Evolutionary conservation across 92 coral and sea anemone genomes (phyloP).

Genomic region (Porites lobata): DNA sequence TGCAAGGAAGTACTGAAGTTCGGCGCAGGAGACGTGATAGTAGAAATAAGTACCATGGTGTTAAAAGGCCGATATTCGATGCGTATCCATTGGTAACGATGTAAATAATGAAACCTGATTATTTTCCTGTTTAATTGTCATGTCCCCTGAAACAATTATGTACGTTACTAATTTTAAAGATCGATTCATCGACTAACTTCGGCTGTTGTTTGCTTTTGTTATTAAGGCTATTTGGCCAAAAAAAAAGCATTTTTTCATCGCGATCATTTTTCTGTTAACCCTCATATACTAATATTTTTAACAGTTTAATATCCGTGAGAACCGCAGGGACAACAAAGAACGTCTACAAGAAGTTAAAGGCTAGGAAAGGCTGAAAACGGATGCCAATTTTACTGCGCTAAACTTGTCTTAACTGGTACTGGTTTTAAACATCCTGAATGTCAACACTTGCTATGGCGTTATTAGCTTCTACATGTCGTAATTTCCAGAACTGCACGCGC

Average conservation of each 20-base stretch:
- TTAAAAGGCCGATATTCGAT: slow-evolving; percentile 5
- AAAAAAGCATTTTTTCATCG: slow-evolving; percentile 25
- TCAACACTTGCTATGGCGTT: no score
- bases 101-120: not conserved
- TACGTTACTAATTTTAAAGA: not conserved
- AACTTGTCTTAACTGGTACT: not conserved
- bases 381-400: not conserved
- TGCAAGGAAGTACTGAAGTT: not conserved
- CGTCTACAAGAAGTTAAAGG: not conserved
- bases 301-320: slow-evolving; percentile 28
- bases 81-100: slow-evolving; percentile 14
- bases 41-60: not conserved
- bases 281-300: not conserved
- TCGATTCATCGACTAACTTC: not conserved
- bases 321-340: slow-evolving; percentile 29
- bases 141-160: not conserved
- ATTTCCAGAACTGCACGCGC: no score
- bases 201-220: not conserved
- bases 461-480: no score
- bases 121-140: not conserved
- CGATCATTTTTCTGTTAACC: slow-evolving; percentile 25
- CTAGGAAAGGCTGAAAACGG: not conserved
- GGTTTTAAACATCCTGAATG: not conserved
- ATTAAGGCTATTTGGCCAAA: slow-evolving; percentile 4
- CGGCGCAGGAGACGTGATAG: not conserved